Conservation (phyloP, 2,113 vertebrate species). For the Aphyosemion australe region DNA sequence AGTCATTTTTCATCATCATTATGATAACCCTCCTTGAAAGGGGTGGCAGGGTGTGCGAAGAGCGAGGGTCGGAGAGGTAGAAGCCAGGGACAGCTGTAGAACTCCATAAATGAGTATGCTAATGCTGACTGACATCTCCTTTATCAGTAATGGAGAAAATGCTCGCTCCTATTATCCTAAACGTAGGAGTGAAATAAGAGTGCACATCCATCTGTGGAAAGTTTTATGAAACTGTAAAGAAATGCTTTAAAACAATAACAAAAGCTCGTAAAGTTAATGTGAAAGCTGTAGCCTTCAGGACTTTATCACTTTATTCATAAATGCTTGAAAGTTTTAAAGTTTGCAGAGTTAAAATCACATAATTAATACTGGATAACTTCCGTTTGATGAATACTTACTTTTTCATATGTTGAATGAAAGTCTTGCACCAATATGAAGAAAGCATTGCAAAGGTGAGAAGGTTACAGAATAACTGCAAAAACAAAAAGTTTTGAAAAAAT, state of each 20-base stretch:
- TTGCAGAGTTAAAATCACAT: neutral
- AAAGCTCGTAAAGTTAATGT: neutral
- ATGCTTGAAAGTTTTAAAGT: neutral
- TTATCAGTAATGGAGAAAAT: slow-evolving; percentile 44
- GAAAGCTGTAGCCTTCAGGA: no score
- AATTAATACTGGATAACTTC: no score
- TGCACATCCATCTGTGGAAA: slow-evolving; percentile 6
- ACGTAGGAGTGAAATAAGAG: slow-evolving; percentile 35
- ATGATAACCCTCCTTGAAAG: slow-evolving; percentile 71
- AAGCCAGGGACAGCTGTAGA: slow-evolving; percentile 50
- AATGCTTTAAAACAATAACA: neutral
- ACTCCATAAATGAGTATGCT: slow-evolving; percentile 74
- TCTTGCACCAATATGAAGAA: neutral
- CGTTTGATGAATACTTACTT: no score
- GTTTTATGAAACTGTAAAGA: slow-evolving; percentile 14
- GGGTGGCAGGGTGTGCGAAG: slow-evolving; percentile 42
- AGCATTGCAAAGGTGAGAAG: neutral
- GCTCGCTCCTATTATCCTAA: slow-evolving; percentile 54
- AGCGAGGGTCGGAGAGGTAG: slow-evolving; percentile 50
- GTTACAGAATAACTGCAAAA: neutral
- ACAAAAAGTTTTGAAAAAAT: neutral
- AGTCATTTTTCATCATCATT: slow-evolving; percentile 77
- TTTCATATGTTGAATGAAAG: neutral
- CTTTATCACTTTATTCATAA: neutral
- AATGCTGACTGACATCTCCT: slow-evolving; percentile 78